A percentile compares a stretch with the other conserved stretches of the same genome.
Evolutionary conservation across 2,113 vertebrate species (phyloP).

Genomic region (Rutilus rutilus): DNA sequence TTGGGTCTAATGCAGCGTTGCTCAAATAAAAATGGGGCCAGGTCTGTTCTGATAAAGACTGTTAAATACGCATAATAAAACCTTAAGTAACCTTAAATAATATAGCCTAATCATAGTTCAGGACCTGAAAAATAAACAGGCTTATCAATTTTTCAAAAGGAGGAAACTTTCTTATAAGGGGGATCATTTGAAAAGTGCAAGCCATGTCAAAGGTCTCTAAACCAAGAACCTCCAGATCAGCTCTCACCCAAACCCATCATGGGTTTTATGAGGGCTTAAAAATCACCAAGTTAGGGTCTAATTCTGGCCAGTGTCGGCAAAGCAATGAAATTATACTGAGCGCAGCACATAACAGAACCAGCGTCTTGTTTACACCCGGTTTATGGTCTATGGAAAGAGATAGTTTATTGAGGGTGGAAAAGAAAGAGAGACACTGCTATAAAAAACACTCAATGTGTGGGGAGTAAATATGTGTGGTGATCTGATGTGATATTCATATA

Average conservation of each 20-base stretch:
- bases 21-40: neutral
- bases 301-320: neutral
- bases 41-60: neutral
- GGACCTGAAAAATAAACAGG: neutral
- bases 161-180: neutral
- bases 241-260: neutral
- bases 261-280: neutral
- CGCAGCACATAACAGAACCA: neutral
- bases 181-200: neutral
- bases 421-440: neutral
- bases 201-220: neutral
- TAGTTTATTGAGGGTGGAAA: neutral
- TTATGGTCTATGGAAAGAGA: neutral
- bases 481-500: neutral
- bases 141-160: neutral
- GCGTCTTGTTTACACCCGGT: neutral
- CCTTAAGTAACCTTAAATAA: neutral
- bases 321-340: conserved; percentile 21
- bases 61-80: neutral
- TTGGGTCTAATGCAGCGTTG: neutral
- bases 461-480: neutral
- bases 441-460: conserved; percentile 5
- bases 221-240: neutral
- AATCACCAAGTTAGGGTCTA: neutral
- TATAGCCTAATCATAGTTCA: neutral